Evolutionary conservation across 2,113 vertebrate species (phyloP).

Genomic region (Carlito syrichta): DNA sequence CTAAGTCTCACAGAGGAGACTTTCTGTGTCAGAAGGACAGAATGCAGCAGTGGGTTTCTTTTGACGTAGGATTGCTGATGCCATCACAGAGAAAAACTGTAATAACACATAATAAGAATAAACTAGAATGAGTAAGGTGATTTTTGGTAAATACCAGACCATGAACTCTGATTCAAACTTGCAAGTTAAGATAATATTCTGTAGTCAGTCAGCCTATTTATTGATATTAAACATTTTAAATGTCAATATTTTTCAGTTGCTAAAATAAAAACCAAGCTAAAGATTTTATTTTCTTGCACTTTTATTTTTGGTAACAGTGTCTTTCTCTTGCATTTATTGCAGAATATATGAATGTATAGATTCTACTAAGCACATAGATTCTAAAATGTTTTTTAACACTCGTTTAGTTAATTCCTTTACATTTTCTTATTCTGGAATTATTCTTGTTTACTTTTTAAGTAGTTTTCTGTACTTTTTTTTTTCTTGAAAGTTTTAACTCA

Average conservation of each 20-base stretch:
- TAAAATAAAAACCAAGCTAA: background rate
- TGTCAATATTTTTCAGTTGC: background rate
- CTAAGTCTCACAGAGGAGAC: constrained; percentile 44
- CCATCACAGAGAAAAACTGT: background rate
- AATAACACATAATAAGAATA: constrained; percentile 33
- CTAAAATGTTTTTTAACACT: background rate
- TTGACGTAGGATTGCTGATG: constrained; percentile 31
- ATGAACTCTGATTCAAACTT: background rate
- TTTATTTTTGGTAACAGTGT: background rate
- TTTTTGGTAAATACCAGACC: constrained; percentile 54
- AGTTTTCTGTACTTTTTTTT: background rate
- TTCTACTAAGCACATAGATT: background rate
- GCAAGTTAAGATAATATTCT: background rate
- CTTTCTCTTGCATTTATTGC: background rate
- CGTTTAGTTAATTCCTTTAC: background rate
- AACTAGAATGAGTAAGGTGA: constrained; percentile 28
- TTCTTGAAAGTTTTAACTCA: background rate
- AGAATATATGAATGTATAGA: background rate
- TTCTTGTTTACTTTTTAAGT: background rate
- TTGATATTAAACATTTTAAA: constrained; percentile 7
- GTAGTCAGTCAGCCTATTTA: background rate
- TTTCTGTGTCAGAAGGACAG: background rate
- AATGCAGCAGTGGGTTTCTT: background rate
- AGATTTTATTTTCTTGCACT: background rate
- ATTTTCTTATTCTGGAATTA: background rate